Conservation (phyloP, 2,888 invertebrate genomes). For the Coecobrya sp. region DNA sequence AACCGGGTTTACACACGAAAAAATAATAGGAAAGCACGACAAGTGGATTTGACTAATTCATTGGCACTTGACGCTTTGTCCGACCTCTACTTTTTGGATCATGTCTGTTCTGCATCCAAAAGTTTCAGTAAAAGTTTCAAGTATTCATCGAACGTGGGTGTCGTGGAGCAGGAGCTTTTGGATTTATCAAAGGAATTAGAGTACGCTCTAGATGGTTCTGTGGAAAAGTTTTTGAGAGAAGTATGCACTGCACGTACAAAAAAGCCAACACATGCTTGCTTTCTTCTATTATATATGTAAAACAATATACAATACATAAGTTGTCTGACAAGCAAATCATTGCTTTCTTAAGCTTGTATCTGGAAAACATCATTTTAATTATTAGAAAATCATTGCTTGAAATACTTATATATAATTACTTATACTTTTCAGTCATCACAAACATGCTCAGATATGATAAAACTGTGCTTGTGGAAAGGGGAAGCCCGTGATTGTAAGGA, state of each 20-base stretch:
- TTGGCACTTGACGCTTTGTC: conserved; percentile 56
- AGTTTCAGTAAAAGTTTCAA: conserved; percentile 82
- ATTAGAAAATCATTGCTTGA: background rate
- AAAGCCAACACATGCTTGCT: background rate
- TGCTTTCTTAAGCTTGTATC: background rate
- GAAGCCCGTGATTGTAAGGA: conserved; percentile 90
- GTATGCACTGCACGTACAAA: conserved; percentile 20
- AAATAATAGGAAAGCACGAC: conserved; percentile 1
- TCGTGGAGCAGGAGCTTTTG: conserved; percentile 71
- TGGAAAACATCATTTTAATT: background rate
- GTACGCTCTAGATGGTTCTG: conserved; percentile 64
- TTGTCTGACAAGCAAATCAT: background rate
- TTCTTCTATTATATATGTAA: background rate
- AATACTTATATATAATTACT: background rate
- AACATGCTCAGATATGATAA: conserved; percentile 92
- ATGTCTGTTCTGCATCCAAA: conserved; percentile 81
- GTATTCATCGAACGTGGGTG: conserved; percentile 70
- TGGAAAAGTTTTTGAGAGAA: conserved; percentile 54
- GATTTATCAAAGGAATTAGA: conserved; percentile 67
- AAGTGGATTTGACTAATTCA: conserved; percentile 30
- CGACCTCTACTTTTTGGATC: conserved; percentile 79
- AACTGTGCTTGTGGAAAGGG: conserved; percentile 91
- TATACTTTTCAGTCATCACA: conserved; percentile 91
- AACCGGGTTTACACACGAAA: too few species aligned
- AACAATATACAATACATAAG: background rate